A percentile compares a stretch with the other conserved stretches of the same genome.
phyloP scores from a whole-genome alignment of 2,113 vertebrate genomes.

The Xenopus laevis region DNA sequence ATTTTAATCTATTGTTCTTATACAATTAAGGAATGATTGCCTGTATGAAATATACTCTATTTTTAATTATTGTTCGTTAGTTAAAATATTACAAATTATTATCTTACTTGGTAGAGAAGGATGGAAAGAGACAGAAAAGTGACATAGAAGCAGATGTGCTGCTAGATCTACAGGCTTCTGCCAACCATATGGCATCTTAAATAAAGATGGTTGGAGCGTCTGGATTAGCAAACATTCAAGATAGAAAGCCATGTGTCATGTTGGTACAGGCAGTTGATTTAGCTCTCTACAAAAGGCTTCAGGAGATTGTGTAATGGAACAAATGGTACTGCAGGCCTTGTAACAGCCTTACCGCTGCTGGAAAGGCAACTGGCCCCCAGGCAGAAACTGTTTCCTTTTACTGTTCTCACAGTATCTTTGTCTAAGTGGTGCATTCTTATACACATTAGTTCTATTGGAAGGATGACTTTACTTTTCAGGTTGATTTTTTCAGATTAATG shows the following conservation, averaged over 20 bases:
- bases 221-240: constrained; percentile 84
- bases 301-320: constrained; percentile 97
- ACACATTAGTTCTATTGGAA: too few relatives aligned
- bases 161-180: constrained; percentile 98
- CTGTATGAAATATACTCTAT: too few relatives aligned
- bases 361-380: constrained; percentile 82
- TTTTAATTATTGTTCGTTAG: constrained; percentile 18
- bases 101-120: constrained; percentile 64
- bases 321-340: constrained; percentile 88
- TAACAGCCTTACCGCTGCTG: constrained; percentile 92
- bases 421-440: constrained; percentile 1
- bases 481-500: too few relatives aligned
- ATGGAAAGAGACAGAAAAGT: constrained; percentile 78
- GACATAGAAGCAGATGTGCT: constrained; percentile 97
- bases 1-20: too few relatives aligned
- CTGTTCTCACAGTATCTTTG: constrained; percentile 47
- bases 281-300: constrained; percentile 88
- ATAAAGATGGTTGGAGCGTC: constrained; percentile 96
- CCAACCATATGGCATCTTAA: constrained; percentile 95
- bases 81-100: constrained; percentile 57
- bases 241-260: constrained; percentile 91
- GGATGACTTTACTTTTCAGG: too few relatives aligned
- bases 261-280: constrained; percentile 96
- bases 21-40: too few relatives aligned
- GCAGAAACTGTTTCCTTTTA: constrained; percentile 82